Conservation (phyloP, 2,113 vertebrate species). For the Sphyrna mokarran region DNA sequence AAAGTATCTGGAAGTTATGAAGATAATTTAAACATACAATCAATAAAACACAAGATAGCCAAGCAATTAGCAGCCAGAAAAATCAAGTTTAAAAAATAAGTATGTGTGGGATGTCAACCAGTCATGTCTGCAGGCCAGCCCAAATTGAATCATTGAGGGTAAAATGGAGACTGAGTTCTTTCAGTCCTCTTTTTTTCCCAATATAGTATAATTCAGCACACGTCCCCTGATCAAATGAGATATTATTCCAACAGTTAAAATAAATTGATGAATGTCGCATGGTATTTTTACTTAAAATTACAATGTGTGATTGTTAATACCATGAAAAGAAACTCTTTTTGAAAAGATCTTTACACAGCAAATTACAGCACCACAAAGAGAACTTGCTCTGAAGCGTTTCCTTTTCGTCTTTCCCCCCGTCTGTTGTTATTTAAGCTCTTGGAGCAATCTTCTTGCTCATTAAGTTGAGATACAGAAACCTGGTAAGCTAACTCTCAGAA, state of each 20-base stretch:
- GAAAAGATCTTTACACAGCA: background rate
- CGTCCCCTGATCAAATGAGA: background rate
- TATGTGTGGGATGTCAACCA: background rate
- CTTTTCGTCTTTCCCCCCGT: background rate
- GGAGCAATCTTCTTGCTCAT: background rate
- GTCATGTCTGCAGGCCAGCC: background rate
- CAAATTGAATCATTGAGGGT: background rate
- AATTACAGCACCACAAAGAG: background rate
- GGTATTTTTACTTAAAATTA: background rate
- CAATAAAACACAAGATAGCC: background rate
- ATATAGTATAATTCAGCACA: background rate
- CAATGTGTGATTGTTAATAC: background rate
- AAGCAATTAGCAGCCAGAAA: background rate
- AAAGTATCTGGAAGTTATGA: background rate
- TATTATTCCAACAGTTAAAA: background rate
- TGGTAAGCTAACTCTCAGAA: background rate
- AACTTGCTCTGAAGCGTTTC: background rate
- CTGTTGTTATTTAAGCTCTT: background rate
- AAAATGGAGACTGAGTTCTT: background rate
- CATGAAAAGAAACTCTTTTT: background rate
- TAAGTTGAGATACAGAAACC: background rate
- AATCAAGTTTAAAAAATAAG: conserved; percentile 7
- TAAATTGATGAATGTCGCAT: background rate
- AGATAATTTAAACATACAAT: background rate
- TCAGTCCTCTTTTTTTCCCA: background rate